Evolutionary conservation across 2,888 invertebrate species (phyloP), one percentile per base, ranked within the genome.

Genomic region (Nemoura dubitans): DNA sequence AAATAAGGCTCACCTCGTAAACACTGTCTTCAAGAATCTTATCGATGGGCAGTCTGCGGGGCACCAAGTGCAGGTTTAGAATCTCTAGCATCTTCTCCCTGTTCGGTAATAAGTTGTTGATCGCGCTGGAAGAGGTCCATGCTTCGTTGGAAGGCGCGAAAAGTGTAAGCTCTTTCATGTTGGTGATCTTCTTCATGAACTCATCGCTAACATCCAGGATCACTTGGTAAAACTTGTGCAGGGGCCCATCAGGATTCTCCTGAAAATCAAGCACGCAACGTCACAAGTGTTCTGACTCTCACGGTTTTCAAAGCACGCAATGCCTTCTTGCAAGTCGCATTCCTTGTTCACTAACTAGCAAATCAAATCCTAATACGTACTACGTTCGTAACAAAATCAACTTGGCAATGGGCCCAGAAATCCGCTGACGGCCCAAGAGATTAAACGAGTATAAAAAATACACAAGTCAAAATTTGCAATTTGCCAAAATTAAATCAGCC

Each of bases 131-230:
- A 89, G 95, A 95, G 83, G 94, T 94, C 95, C 97, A 96, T 21
- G 98, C 98, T 88, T 95, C 95, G 90, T 98, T 98, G 90, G 96
- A 97, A 0, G 98, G 98, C 0, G 97, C 97, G 91, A 98, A 96
- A 87, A 98, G 93, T 1, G 98, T 98, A 29, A 97, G 93, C 89
- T 96, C 95, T 87, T 94, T 94, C 88, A 95, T 94, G 87, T 93
- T 92, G 87, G 94, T 95, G 43, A 97, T 94, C 88, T 94, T 95
- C 88, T 94, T 94, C 90, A 96, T 93, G 90, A 97, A 96, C 89
- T 95, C 95, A 87, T 95, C 94, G 6, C 96, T 97, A 87, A 94
- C 93, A 90, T 96, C 95, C 92, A 95, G 94, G 88, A 98, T 96
- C 86, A 95, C 95, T 90, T 96, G 95, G 91, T 96, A 96, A 92